These are phyloP conservation scores for Muschampia plurimacula DNA, from an alignment of 2,888 invertebrate genomes.

Conservation along the genomic window DNA sequence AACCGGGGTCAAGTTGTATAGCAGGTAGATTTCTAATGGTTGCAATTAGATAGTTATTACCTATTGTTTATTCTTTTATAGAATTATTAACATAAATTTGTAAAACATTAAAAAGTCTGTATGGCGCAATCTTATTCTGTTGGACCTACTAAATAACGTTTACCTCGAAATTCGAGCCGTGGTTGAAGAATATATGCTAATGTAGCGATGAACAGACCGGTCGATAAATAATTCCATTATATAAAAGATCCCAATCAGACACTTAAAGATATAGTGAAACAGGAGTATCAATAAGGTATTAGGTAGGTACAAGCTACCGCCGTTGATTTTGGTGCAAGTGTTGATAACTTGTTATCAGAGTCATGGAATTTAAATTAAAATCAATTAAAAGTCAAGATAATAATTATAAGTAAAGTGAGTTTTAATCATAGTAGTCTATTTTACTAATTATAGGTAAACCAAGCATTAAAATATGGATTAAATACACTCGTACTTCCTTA, in stretches of 20 bases:
- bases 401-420: not conserved
- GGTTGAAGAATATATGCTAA: constrained; percentile 23
- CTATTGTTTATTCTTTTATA: not conserved
- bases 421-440: not conserved
- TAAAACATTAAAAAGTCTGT: not conserved
- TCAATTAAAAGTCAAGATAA: constrained; percentile 20
- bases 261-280: constrained; percentile 27
- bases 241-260: constrained; percentile 32
- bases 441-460: not conserved
- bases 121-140: not conserved
- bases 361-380: constrained; percentile 14
- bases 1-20: not conserved
- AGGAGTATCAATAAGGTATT: constrained; percentile 27
- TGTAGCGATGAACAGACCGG: constrained; percentile 1
- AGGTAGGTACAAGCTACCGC: constrained; percentile 30
- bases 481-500: too few species aligned
- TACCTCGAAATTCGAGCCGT: not conserved
- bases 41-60: constrained; percentile 10
- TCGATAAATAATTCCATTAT: constrained; percentile 22
- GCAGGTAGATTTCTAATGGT: constrained; percentile 18
- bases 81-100: not conserved
- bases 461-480: too few species aligned
- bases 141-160: not conserved
- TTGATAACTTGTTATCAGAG: constrained; percentile 27
- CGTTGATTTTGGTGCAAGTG: constrained; percentile 27